phyloP scores from a whole-genome alignment of 1,140 invertebrate genomes.

The Spodoptera litura region DNA sequence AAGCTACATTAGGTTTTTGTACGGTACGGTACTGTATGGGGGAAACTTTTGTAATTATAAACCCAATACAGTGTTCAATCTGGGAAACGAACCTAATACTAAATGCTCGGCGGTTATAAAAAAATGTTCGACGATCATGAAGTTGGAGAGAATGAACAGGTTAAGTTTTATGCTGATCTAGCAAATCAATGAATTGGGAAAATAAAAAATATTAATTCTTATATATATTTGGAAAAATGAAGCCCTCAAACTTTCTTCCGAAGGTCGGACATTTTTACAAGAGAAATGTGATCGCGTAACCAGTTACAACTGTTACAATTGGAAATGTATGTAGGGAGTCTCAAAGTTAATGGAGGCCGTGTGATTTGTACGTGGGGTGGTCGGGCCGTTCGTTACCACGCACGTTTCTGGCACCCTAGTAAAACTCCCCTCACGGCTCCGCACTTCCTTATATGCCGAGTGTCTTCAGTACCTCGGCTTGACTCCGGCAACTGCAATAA shows the following conservation, averaged over 20 bases:
- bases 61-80: no score
- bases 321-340: slow-evolving; percentile 39
- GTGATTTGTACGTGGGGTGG: slow-evolving; percentile 42
- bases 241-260: neutral
- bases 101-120: no score
- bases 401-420: slow-evolving; percentile 32
- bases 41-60: no score
- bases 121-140: no score
- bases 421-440: slow-evolving; percentile 26
- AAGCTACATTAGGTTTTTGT: neutral
- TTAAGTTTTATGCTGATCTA: neutral
- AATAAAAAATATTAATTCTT: neutral
- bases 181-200: neutral
- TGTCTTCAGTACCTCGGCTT: neutral
- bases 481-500: slow-evolving; percentile 33
- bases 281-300: slow-evolving; percentile 9
- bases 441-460: slow-evolving; percentile 28
- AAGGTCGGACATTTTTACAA: slow-evolving; percentile 2
- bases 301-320: slow-evolving; percentile 11
- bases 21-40: no score
- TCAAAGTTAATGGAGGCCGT: slow-evolving; percentile 40
- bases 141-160: no score
- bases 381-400: slow-evolving; percentile 18
- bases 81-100: no score
- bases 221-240: neutral